A percentile compares a stretch with the other conserved stretches of the same genome.
phyloP scores from a whole-genome alignment of 2,888 invertebrate species.

The Rhagonycha fulva region DNA sequence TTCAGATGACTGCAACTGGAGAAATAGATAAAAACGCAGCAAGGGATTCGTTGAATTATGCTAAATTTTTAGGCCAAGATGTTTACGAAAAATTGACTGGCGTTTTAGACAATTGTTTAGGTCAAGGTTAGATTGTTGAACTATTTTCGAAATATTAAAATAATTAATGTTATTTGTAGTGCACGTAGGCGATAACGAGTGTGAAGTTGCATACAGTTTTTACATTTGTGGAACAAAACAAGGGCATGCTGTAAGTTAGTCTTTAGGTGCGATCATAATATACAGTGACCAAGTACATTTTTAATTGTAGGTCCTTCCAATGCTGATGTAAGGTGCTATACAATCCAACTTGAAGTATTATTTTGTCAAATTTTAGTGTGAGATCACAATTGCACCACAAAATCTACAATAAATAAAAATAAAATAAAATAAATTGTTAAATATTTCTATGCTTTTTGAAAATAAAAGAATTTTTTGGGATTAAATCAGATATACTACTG shows the following conservation, averaged over 20 bases:
- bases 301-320: no score
- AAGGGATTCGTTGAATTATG: background rate
- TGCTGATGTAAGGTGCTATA: no score
- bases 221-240: background rate
- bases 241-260: background rate
- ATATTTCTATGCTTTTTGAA: no score
- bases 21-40: background rate
- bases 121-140: background rate
- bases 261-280: no score
- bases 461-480: no score
- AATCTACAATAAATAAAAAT: no score
- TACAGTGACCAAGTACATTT: no score
- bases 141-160: background rate
- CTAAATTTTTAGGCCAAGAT: background rate
- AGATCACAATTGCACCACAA: no score
- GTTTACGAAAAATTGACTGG: background rate
- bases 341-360: no score
- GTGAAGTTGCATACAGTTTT: background rate
- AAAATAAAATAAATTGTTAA: no score
- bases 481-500: no score
- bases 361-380: no score
- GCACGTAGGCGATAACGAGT: background rate
- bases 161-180: background rate
- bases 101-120: background rate
- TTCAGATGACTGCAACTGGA: background rate